Conservation (phyloP, 2,797 vertebrate species). For the Nannoperca obscura region DNA sequence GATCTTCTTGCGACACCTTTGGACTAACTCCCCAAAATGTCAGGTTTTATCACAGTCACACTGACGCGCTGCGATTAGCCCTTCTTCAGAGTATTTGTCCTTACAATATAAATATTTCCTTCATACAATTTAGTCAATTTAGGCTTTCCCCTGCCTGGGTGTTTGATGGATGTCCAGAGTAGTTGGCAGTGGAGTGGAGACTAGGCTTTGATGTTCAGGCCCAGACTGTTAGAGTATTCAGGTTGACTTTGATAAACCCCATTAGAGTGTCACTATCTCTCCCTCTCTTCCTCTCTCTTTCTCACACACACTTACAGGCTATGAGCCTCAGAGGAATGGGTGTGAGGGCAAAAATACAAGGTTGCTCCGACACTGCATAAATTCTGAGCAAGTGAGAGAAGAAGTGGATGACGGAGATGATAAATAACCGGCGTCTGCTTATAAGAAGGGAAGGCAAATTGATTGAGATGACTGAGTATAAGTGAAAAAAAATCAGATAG, state of each 20-base stretch:
- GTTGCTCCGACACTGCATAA: conserved; percentile 58
- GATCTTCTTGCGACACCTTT: conserved; percentile 43
- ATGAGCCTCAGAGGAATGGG: conserved; percentile 53
- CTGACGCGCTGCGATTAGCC: conserved; percentile 46
- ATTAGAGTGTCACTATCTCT: conserved; percentile 69
- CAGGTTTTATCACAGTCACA: conserved; percentile 47
- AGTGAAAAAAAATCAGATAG: neutral
- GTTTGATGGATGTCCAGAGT: conserved; percentile 73
- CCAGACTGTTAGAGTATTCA: conserved; percentile 76
- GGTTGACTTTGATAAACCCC: conserved; percentile 81
- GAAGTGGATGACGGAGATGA: conserved; percentile 18
- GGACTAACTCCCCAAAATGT: conserved; percentile 31
- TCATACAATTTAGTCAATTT: conserved; percentile 73
- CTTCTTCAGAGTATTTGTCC: conserved; percentile 55
- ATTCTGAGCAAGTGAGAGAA: conserved; percentile 24
- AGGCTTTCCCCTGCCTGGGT: conserved; percentile 41
- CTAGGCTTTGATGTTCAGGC: conserved; percentile 76
- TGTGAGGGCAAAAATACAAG: conserved; percentile 61
- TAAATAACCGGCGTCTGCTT: conserved; percentile 23
- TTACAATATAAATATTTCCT: conserved; percentile 69
- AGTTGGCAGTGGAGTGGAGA: conserved; percentile 66
- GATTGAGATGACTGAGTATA: conserved; percentile 20
- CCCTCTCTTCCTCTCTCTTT: conserved; percentile 34
- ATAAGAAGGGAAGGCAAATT: conserved; percentile 26
- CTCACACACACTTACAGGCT: conserved; percentile 40